A percentile compares a stretch with the other conserved stretches of the same genome.
These are phyloP conservation scores for Dysidea cf. avara DNA, from an alignment of 37 sponge, comb jelly and placozoan species.

Conservation along the genomic window DNA sequence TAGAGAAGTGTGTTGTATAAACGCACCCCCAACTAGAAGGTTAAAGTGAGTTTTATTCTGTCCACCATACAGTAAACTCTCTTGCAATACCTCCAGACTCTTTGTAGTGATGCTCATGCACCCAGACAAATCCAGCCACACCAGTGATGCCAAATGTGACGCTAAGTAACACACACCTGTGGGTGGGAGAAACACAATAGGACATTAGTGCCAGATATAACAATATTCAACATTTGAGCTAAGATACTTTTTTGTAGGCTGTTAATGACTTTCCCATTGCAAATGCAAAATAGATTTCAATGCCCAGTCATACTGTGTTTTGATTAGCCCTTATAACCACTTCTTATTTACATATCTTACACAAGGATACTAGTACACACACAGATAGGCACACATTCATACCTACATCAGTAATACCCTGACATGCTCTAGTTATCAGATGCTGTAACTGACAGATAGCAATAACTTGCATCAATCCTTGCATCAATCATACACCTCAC, in stretches of 20 bases:
- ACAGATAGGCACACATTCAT: too few relatives aligned
- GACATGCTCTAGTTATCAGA: constrained; percentile 46
- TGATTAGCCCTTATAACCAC: too few relatives aligned
- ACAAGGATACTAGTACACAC: too few relatives aligned
- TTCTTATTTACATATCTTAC: too few relatives aligned
- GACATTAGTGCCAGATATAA: too few relatives aligned
- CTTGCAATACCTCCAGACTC: constrained; percentile 35
- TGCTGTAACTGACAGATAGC: constrained; percentile 7
- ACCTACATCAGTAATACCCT: constrained; percentile 37
- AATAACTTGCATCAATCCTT: constrained; percentile 18
- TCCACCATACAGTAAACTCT: constrained; percentile 3
- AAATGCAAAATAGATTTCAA: too few relatives aligned
- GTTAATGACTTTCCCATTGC: too few relatives aligned
- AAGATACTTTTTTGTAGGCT: too few relatives aligned
- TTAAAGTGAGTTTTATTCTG: background rate
- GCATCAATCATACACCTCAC: too few relatives aligned
- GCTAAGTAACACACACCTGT: constrained; percentile 39
- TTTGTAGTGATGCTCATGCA: constrained; percentile 41
- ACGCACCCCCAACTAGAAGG: constrained; percentile 35
- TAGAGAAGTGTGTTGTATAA: too few relatives aligned
- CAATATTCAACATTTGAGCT: too few relatives aligned
- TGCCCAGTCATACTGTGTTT: too few relatives aligned
- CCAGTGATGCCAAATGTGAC: constrained; percentile 14
- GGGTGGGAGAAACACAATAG: background rate
- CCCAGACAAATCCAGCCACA: constrained; percentile 55